Percentiles rank a stretch among this genome's conserved stretches.
phyloP scores from a whole-genome alignment of 2,113 vertebrate genomes.

The Hypomesus transpacificus region DNA sequence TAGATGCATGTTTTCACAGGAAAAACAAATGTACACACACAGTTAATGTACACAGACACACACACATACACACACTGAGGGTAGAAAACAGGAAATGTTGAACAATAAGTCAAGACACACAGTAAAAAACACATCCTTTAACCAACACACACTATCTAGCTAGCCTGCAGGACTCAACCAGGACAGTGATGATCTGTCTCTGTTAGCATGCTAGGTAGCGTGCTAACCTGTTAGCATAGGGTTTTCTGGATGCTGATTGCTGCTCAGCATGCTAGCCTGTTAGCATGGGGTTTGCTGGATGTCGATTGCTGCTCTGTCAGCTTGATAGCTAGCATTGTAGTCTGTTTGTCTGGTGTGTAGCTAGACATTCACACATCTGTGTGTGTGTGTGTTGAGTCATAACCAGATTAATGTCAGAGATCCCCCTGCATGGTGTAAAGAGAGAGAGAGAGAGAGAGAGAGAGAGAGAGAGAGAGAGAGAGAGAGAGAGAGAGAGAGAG shows the following conservation, averaged over 20 bases:
- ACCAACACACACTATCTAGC: not conserved
- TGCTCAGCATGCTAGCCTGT: too few species aligned
- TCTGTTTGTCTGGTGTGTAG: not conserved
- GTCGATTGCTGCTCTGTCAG: too few species aligned
- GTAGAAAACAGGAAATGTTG: constrained; percentile 18
- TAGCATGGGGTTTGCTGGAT: too few species aligned
- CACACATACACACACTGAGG: not conserved
- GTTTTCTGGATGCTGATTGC: too few species aligned
- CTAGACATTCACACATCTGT: not conserved
- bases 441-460: not conserved
- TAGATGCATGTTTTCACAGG: not conserved
- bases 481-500: not conserved
- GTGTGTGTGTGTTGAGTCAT: not conserved
- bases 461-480: too few species aligned
- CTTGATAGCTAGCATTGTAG: too few species aligned
- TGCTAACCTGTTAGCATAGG: too few species aligned
- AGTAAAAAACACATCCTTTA: too few species aligned
- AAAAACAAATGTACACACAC: not conserved
- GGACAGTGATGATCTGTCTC: too few species aligned
- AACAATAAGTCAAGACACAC: constrained; percentile 5
- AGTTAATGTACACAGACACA: not conserved
- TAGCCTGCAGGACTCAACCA: not conserved
- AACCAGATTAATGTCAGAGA: too few species aligned
- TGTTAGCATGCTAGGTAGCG: too few species aligned
- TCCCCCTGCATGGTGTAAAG: not conserved